phyloP scores from a whole-genome alignment of 2,888 invertebrate species.

The Labia minor region DNA sequence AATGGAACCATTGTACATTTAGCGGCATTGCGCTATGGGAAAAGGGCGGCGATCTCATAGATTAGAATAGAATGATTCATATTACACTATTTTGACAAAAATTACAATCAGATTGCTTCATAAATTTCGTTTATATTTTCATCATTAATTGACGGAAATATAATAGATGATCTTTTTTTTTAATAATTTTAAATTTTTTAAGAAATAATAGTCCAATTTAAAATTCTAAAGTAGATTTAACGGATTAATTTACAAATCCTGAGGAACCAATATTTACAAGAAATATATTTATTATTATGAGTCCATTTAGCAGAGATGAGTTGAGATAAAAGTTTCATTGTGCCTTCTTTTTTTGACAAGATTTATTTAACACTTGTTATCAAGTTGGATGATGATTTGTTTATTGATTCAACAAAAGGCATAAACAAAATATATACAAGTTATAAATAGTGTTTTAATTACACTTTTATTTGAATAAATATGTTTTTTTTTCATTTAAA shows the following conservation, averaged over 20 bases:
- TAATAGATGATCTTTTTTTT: not conserved
- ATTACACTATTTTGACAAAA: slow-evolving; percentile 5
- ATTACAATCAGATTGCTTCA: slow-evolving; percentile 4
- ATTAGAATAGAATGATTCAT: not conserved
- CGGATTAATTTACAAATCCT: slow-evolving; percentile 13
- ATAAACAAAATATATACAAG: slow-evolving; percentile 17
- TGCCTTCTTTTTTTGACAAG: not conserved
- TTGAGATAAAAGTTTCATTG: not conserved
- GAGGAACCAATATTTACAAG: not conserved
- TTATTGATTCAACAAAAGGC: slow-evolving; percentile 17
- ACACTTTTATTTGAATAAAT: slow-evolving; percentile 14
- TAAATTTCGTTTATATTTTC: slow-evolving; percentile 13
- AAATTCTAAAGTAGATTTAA: not conserved
- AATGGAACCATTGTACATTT: not conserved
- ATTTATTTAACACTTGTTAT: slow-evolving; percentile 19
- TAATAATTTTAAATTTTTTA: not conserved
- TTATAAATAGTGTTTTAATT: slow-evolving; percentile 16
- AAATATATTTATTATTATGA: not conserved
- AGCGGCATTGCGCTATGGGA: not conserved
- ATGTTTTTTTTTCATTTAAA: slow-evolving; percentile 1
- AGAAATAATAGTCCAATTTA: slow-evolving; percentile 1
- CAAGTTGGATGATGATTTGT: slow-evolving; percentile 1
- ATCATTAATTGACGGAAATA: not conserved
- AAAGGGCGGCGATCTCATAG: not conserved
- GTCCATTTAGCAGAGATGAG: not conserved